Conservation (phyloP, 2,797 vertebrate genomes). For the Sebastes taczanowskii region DNA sequence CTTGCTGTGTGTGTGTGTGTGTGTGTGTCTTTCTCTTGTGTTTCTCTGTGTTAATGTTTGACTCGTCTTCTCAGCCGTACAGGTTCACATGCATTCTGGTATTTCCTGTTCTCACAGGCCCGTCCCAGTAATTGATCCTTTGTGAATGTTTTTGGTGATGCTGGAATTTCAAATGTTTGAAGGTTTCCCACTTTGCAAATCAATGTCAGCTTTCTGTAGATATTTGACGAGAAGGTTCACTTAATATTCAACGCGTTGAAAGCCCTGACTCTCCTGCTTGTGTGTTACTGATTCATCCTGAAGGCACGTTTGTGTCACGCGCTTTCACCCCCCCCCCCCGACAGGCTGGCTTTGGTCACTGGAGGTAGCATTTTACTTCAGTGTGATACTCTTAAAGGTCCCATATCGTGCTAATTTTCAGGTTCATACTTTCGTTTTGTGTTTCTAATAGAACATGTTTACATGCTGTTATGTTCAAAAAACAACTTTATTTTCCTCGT, state of each 20-base stretch:
- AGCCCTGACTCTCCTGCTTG: neutral
- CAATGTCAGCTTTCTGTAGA: constrained; percentile 8
- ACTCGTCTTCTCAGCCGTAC: constrained; percentile 6
- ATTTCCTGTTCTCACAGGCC: constrained; percentile 40
- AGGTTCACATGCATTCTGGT: constrained; percentile 24
- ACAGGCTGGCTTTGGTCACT: neutral
- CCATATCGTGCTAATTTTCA: no score
- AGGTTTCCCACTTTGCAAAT: constrained; percentile 5
- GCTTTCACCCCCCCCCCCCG: neutral
- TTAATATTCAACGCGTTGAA: constrained; percentile 3
- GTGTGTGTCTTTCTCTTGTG: neutral
- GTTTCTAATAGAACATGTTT: no score
- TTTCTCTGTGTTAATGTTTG: constrained; percentile 43
- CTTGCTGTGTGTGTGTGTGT: neutral
- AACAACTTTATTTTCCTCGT: no score
- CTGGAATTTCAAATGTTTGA: neutral
- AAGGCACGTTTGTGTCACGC: neutral
- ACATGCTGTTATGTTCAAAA: no score
- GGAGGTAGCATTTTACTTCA: neutral
- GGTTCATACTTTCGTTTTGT: no score
- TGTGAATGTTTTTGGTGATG: constrained; percentile 2
- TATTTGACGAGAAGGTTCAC: constrained; percentile 14
- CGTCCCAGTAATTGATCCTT: neutral
- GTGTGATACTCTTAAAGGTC: neutral
- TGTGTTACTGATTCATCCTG: neutral